phyloP scores from a whole-genome alignment of 2,113 vertebrate species.

The Dicentrarchus labrax region DNA sequence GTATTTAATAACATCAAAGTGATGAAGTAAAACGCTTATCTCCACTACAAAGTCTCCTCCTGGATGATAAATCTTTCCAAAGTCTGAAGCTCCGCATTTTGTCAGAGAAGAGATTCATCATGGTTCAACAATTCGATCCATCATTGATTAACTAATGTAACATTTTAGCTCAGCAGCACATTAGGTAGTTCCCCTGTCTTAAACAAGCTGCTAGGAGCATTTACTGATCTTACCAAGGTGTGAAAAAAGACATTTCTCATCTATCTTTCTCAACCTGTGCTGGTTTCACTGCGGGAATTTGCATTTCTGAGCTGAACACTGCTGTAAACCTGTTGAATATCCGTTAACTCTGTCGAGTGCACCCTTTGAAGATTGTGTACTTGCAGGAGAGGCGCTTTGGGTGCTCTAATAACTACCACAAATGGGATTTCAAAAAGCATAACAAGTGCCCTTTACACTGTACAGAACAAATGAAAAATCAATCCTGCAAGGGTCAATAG shows the following conservation, averaged over 20 bases:
- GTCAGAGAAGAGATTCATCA: neutral
- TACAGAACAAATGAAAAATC: slow-evolving; percentile 65
- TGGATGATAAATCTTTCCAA: neutral
- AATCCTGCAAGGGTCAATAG: slow-evolving; percentile 44
- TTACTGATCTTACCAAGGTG: slow-evolving; percentile 3
- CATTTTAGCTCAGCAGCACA: neutral
- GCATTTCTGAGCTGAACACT: slow-evolving; percentile 9
- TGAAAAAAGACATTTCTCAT: neutral
- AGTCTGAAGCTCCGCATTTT: neutral
- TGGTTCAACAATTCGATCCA: neutral
- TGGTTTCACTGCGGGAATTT: neutral
- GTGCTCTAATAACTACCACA: slow-evolving; percentile 18
- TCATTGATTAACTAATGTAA: neutral
- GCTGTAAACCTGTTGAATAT: slow-evolving; percentile 18
- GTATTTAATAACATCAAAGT: neutral
- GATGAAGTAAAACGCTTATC: neutral
- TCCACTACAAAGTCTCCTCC: neutral
- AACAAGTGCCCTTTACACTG: slow-evolving; percentile 46
- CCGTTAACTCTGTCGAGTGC: neutral
- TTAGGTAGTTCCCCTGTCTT: slow-evolving; percentile 14
- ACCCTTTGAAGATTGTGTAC: slow-evolving; percentile 1
- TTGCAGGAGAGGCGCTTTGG: neutral
- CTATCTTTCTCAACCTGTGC: neutral
- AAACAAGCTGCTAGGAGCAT: neutral
- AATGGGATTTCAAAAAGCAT: slow-evolving; percentile 40